phyloP scores from a whole-genome alignment of 2,113 vertebrate species.

The Periophthalmodon schlosseri region DNA sequence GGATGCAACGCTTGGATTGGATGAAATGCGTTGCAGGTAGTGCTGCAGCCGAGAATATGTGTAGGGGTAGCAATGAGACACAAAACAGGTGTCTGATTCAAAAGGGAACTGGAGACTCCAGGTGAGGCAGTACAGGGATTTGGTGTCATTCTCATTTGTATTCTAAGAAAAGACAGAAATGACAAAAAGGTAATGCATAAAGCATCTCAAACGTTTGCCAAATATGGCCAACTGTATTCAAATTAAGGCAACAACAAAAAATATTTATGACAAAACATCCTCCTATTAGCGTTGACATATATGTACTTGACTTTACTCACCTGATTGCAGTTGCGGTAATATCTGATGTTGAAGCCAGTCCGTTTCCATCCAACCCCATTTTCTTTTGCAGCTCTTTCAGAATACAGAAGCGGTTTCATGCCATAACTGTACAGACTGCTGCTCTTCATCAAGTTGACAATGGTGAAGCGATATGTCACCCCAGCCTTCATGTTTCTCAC shows the following conservation, averaged over 20 bases:
- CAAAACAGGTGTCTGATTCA: slow-evolving; percentile 85
- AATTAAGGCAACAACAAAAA: no score
- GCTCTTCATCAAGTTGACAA: slow-evolving; percentile 88
- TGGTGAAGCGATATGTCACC: slow-evolving; percentile 86
- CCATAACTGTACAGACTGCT: slow-evolving; percentile 86
- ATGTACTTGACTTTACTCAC: slow-evolving; percentile 25
- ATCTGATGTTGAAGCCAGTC: slow-evolving; percentile 77
- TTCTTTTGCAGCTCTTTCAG: slow-evolving; percentile 77
- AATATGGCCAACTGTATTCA: background rate
- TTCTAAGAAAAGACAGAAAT: slow-evolving; percentile 34
- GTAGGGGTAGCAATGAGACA: slow-evolving; percentile 91
- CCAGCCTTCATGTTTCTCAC: slow-evolving; percentile 85
- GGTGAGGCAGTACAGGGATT: slow-evolving; percentile 77
- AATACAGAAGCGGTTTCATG: slow-evolving; percentile 88
- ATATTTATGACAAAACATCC: no score
- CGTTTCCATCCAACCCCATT: slow-evolving; percentile 81
- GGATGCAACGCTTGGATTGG: slow-evolving; percentile 67
- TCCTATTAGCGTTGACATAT: background rate
- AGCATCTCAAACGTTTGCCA: background rate
- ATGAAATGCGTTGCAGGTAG: slow-evolving; percentile 76
- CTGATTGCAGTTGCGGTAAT: slow-evolving; percentile 72
- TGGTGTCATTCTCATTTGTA: slow-evolving; percentile 30
- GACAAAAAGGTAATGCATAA: background rate
- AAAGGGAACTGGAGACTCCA: slow-evolving; percentile 86
- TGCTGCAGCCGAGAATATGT: slow-evolving; percentile 86